phyloP scores from a whole-genome alignment of 2,113 vertebrate species.

The Elephas maximus region DNA sequence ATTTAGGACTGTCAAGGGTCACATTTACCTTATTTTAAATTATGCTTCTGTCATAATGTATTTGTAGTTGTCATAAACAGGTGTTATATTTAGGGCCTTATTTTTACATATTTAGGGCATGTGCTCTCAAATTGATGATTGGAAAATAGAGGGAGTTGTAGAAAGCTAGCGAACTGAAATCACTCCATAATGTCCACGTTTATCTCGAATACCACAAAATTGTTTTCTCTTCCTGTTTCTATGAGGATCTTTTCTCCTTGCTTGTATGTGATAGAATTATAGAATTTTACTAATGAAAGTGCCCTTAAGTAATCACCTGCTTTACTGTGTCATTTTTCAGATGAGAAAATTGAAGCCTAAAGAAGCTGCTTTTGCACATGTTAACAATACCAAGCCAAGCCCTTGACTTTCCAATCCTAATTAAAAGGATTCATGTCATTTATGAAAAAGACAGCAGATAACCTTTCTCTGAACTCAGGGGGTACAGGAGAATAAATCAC shows the following conservation, averaged over 20 bases:
- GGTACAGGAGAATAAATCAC: not conserved
- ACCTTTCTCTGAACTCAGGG: slow-evolving; percentile 2
- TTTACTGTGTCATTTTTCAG: not conserved
- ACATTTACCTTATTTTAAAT: slow-evolving; percentile 41
- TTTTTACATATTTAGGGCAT: not conserved
- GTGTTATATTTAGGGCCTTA: not conserved
- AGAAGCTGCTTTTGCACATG: not conserved
- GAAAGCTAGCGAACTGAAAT: not conserved
- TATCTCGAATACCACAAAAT: not conserved
- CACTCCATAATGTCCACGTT: not conserved
- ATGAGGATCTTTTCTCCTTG: slow-evolving; percentile 9
- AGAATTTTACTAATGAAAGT: slow-evolving; percentile 42
- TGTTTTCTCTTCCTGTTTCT: not conserved
- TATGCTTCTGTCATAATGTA: slow-evolving; percentile 7
- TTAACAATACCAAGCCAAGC: not conserved
- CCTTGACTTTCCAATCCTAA: not conserved
- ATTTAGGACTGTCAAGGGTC: not conserved
- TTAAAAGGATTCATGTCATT: not conserved
- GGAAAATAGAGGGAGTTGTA: not conserved
- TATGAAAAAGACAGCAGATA: slow-evolving; percentile 8
- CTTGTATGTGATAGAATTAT: not conserved
- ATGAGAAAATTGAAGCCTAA: not conserved
- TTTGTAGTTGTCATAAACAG: slow-evolving; percentile 50
- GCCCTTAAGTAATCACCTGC: not conserved
- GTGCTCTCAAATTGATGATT: slow-evolving; percentile 3